Conservation (phyloP, 2,113 vertebrate species). For the Aegithalos caudatus region DNA sequence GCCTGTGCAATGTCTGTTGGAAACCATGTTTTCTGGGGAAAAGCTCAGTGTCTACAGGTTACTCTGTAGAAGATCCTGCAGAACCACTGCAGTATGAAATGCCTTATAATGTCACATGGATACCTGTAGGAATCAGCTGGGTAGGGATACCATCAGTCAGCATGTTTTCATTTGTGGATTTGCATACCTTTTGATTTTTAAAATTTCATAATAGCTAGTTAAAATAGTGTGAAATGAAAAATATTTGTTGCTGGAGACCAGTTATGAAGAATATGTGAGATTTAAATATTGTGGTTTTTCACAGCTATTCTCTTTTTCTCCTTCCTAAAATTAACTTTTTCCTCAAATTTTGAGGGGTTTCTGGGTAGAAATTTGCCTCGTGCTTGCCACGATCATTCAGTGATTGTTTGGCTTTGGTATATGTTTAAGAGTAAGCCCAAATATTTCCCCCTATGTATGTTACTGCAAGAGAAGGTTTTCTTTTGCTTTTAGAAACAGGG, state of each 20-base stretch:
- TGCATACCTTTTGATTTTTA: not conserved
- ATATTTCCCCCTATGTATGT: not conserved
- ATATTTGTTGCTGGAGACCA: not conserved
- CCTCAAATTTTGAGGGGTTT: accelerated
- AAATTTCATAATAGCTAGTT: not conserved
- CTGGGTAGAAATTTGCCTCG: not conserved
- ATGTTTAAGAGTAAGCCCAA: not conserved
- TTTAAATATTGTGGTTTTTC: not conserved
- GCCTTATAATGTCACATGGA: not conserved
- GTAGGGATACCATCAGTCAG: not conserved
- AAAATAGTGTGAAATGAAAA: not conserved
- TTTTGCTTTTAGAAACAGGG: not conserved
- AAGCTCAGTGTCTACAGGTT: not conserved
- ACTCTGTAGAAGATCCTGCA: not conserved
- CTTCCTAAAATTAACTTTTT: not conserved
- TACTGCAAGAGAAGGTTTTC: not conserved
- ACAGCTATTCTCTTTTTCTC: not conserved
- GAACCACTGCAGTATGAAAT: not conserved
- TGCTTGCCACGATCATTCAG: not conserved
- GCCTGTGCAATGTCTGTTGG: not conserved
- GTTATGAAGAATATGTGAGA: not conserved
- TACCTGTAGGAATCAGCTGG: not conserved
- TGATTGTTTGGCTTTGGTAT: not conserved
- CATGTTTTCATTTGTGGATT: not conserved
- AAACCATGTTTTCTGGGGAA: not conserved